Conservation (phyloP, 2,888 invertebrate species). For the Plebejus anna region DNA sequence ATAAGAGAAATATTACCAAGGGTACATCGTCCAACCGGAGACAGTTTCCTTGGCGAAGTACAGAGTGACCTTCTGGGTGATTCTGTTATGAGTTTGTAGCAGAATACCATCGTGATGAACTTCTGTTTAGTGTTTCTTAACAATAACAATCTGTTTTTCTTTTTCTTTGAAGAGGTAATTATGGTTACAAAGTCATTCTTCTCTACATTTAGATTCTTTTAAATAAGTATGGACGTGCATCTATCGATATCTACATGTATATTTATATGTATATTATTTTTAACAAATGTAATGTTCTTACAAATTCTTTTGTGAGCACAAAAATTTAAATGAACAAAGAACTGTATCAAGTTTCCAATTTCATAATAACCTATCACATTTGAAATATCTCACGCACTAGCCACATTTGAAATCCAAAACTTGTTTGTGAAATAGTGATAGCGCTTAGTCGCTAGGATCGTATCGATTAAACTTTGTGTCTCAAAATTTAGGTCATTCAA, state of each 20-base stretch:
- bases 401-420: conserved; percentile 8
- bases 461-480: conserved; percentile 38
- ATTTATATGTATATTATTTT: too few relatives aligned
- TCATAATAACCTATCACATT: conserved; percentile 29
- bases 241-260: too few relatives aligned
- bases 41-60: conserved; percentile 55
- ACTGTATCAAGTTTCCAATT: neutral
- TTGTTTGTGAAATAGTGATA: conserved; percentile 14
- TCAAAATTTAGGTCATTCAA: neutral
- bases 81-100: conserved; percentile 71
- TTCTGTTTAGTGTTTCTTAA: conserved; percentile 39
- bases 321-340: neutral
- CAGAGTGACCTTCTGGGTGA: conserved; percentile 53
- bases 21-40: conserved; percentile 36
- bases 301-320: neutral
- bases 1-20: conserved; percentile 15
- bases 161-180: neutral
- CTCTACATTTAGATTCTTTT: neutral
- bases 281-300: too few relatives aligned
- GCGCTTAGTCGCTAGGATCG: conserved; percentile 33
- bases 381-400: conserved; percentile 7
- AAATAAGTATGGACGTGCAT: too few relatives aligned
- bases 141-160: conserved; percentile 16
- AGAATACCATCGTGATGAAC: conserved; percentile 65
- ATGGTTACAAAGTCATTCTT: neutral